A percentile compares a stretch with the other conserved stretches of the same genome.
Evolutionary conservation across 2,113 vertebrate species (phyloP).

Genomic region (Platycercus adscitus): DNA sequence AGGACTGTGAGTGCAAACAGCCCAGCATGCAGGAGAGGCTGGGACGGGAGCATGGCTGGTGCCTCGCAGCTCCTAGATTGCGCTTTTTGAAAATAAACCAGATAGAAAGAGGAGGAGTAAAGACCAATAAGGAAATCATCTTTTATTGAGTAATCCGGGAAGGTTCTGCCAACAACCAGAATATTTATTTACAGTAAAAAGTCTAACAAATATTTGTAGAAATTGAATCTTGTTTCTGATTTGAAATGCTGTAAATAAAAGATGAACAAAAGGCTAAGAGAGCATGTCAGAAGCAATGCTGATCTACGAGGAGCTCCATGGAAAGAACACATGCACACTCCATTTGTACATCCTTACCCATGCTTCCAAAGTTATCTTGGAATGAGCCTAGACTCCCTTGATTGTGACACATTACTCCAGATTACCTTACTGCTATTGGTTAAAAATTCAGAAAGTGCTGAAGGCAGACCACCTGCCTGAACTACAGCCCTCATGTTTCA

Average conservation of each 20-base stretch:
- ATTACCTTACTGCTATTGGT: neutral
- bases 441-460: neutral
- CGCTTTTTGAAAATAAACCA: neutral
- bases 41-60: neutral
- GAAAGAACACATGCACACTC: neutral
- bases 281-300: neutral
- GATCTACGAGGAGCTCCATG: neutral
- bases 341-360: neutral
- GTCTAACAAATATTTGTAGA: neutral
- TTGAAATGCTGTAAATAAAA: neutral
- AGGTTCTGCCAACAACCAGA: neutral
- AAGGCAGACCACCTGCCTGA: neutral
- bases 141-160: neutral
- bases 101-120: neutral
- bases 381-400: neutral
- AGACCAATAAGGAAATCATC: neutral
- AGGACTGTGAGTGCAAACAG: neutral
- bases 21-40: neutral
- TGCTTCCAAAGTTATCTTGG: rapidly evolving
- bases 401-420: neutral
- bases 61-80: neutral
- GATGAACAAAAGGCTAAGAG: neutral
- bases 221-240: neutral
- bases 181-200: neutral
- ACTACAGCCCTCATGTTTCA: neutral